Conservation (phyloP, 2,888 invertebrate genomes). For the Agrotis exclamationis region DNA sequence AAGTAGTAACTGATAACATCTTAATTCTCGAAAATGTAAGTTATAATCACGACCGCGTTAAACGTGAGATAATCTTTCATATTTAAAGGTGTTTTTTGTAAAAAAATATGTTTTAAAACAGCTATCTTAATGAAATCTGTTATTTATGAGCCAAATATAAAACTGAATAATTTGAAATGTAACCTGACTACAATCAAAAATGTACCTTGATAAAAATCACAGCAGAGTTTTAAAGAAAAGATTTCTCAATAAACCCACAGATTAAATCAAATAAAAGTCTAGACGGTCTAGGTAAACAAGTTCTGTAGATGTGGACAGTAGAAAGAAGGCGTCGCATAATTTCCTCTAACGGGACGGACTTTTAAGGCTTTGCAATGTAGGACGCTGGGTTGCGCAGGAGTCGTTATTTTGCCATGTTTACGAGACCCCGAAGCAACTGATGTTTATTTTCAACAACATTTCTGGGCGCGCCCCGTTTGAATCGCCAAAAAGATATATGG, state of each 20-base stretch:
- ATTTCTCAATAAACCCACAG: background rate
- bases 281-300: slow-evolving; percentile 48
- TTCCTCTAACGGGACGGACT: slow-evolving; percentile 73
- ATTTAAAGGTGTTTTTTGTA: slow-evolving; percentile 12
- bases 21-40: slow-evolving; percentile 37
- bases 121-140: slow-evolving; percentile 45
- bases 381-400: slow-evolving; percentile 69
- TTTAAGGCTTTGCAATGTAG: slow-evolving; percentile 73
- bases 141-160: slow-evolving; percentile 26
- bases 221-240: background rate
- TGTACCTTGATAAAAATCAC: background rate
- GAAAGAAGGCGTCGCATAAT: slow-evolving; percentile 54
- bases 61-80: slow-evolving; percentile 36
- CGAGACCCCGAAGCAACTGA: slow-evolving; percentile 48
- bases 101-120: slow-evolving; percentile 10
- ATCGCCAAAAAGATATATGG: slow-evolving; percentile 52
- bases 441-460: slow-evolving; percentile 53
- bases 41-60: slow-evolving; percentile 36
- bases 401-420: slow-evolving; percentile 73
- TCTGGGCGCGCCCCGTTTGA: slow-evolving; percentile 60
- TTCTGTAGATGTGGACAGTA: slow-evolving; percentile 48
- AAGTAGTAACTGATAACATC: slow-evolving; percentile 35
- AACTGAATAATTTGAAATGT: slow-evolving; percentile 3
- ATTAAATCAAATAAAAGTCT: slow-evolving; percentile 23
- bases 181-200: background rate